Evolutionary conservation across 2,113 vertebrate species (phyloP), one percentile per base, ranked within the genome.

Genomic region (Diphyllodes magnificus): DNA sequence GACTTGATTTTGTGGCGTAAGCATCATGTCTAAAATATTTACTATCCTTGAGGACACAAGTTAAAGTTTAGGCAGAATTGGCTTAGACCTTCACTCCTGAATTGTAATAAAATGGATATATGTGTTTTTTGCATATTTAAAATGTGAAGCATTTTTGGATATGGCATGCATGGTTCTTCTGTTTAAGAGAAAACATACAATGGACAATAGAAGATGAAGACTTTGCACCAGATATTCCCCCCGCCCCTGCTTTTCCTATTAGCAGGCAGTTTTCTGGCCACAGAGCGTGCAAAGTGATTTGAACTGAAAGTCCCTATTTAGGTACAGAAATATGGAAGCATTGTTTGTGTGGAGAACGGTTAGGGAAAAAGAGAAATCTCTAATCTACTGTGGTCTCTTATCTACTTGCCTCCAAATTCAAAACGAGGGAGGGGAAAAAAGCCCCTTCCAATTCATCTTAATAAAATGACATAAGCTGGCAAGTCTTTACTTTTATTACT

Each of bases 11-110:
- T 75, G 77, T 82, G 66, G 33, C 33, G 21, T 78, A 89, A 93
- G 35, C 45, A 77, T 85, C 40, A 75, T 5, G 13, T 51, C 59
- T 94, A n/a, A 95, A 95, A 68, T 90, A 91, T 95, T 88, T 93
- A 35, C 23, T 77, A 18, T 82, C 51, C 39, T 73, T 86, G 60
- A 73, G 59, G 61, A 94, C 27, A 45, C 13, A 65, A 82, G 54
- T 53, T 86, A 51, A 90, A 92, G 16, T 94, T 83, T 69, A 89
- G 56, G 21, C 53, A 89, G 66, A 85, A 84, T 44, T 54, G 42
- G 27, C 45, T 82, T 51, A 95, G 44, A 72, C 15, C 23, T 76
- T 69, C 0, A 9, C 53, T 68, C 20, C 75, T 63, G 53, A 87
- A 42, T n/a, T 68, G 19, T 64, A 82, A 85, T 83, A 72, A 60